Evolutionary conservation across 2,888 invertebrate genomes (phyloP).

Genomic region (Octodonta nipae): DNA sequence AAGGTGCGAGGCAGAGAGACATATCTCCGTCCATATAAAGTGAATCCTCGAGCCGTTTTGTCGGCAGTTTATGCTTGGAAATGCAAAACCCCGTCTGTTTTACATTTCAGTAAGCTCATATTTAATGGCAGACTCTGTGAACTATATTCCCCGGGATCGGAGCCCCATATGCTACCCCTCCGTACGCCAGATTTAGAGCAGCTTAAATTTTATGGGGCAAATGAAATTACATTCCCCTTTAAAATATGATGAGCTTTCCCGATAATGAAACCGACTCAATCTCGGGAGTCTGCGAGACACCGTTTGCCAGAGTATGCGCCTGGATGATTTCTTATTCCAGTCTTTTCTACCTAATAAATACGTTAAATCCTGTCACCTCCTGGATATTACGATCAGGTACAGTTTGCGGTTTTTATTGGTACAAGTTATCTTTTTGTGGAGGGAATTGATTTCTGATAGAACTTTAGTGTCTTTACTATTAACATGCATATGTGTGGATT

Average conservation of each 20-base stretch:
- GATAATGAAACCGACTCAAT: slow-evolving; percentile 38
- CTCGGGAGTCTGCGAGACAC: no score
- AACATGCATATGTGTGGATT: no score
- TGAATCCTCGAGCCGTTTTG: slow-evolving; percentile 37
- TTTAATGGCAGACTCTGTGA: slow-evolving; percentile 37
- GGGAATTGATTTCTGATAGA: no score
- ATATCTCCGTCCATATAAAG: slow-evolving; percentile 34
- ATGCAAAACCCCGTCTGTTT: slow-evolving; percentile 40
- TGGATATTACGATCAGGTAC: background rate
- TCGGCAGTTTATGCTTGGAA: slow-evolving; percentile 38
- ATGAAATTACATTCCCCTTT: slow-evolving; percentile 40
- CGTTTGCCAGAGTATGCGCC: slow-evolving; percentile 4
- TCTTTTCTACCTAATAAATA: slow-evolving; percentile 5
- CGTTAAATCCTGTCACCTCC: slow-evolving; percentile 8
- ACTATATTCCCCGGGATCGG: slow-evolving; percentile 33
- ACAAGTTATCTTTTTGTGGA: no score
- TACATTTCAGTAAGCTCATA: slow-evolving; percentile 41
- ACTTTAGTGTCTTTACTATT: no score
- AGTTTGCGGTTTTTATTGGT: no score
- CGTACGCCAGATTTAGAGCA: slow-evolving; percentile 35
- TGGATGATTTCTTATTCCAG: slow-evolving; percentile 11
- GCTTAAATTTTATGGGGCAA: slow-evolving; percentile 40
- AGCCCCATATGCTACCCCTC: slow-evolving; percentile 34
- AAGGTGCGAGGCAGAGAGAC: slow-evolving; percentile 24
- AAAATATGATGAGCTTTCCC: slow-evolving; percentile 40